A percentile compares a stretch with the other conserved stretches of the same genome.
phyloP scores from a whole-genome alignment of 2,888 invertebrate species.

The Pterostichus niger region DNA sequence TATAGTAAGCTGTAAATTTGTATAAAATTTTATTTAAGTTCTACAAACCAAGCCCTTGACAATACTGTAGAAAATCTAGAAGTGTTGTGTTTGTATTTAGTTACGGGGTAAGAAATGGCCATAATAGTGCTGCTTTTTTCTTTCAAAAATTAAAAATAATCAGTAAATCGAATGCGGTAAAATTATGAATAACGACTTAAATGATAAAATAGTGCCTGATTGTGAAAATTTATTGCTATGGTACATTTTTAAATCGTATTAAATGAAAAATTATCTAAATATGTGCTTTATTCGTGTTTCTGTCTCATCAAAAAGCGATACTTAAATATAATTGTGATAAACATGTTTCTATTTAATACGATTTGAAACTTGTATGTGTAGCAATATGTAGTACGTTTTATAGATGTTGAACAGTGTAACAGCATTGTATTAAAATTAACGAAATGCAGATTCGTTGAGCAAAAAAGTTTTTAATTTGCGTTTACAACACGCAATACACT shows the following conservation, averaged over 20 bases:
- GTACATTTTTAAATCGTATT: conserved; percentile 31
- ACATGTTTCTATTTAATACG: conserved; percentile 53
- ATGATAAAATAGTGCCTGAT: conserved; percentile 65
- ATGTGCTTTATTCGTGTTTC: conserved; percentile 55
- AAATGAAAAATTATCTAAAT: conserved; percentile 54
- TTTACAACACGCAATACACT: conserved; percentile 20
- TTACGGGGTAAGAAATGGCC: conserved; percentile 44
- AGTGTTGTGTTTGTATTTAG: conserved; percentile 42
- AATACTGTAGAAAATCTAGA: conserved; percentile 58
- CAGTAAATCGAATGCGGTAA: conserved; percentile 30
- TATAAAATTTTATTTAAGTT: conserved; percentile 54
- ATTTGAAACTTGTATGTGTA: conserved; percentile 36
- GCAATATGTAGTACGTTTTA: conserved; percentile 60
- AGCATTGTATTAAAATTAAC: conserved; percentile 50
- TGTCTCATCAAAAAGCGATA: conserved; percentile 56
- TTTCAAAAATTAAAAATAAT: conserved; percentile 18
- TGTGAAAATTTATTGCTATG: conserved; percentile 55
- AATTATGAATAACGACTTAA: conserved; percentile 50
- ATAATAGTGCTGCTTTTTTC: conserved; percentile 42
- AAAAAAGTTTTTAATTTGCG: conserved; percentile 27
- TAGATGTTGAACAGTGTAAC: conserved; percentile 55
- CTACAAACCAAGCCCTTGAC: conserved; percentile 60
- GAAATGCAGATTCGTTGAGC: conserved; percentile 13
- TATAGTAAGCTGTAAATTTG: conserved; percentile 63
- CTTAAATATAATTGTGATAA: conserved; percentile 60